A percentile compares a stretch with the other conserved stretches of the same genome.
phyloP scores from a whole-genome alignment of 2,888 invertebrate genomes.

The Orthosia gracilis region DNA sequence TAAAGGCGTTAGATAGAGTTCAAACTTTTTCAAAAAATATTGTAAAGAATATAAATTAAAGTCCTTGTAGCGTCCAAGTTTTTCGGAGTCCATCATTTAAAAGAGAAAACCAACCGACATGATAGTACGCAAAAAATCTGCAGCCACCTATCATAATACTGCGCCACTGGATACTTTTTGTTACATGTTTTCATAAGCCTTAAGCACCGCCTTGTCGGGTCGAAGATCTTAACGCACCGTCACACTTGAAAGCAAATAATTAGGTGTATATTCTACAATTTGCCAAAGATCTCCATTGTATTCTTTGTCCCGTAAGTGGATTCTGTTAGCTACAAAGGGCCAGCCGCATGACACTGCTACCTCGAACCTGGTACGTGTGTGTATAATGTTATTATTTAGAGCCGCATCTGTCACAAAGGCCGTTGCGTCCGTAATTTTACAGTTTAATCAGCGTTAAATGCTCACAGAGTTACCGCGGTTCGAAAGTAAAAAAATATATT shows the following conservation, averaged over 20 bases:
- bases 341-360: constrained; percentile 86
- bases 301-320: constrained; percentile 89
- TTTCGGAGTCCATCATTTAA: constrained; percentile 7
- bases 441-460: constrained; percentile 92
- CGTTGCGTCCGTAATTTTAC: constrained; percentile 90
- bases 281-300: constrained; percentile 89
- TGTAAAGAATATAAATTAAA: constrained; percentile 27
- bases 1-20: constrained; percentile 20
- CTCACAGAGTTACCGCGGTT: constrained; percentile 84
- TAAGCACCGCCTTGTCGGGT: constrained; percentile 84
- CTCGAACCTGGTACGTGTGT: constrained; percentile 81
- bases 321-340: constrained; percentile 83
- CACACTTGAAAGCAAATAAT: constrained; percentile 88
- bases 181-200: constrained; percentile 88
- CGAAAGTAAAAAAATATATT: constrained; percentile 75
- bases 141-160: constrained; percentile 81
- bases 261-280: constrained; percentile 91
- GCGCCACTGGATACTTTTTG: constrained; percentile 78
- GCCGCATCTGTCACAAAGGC: constrained; percentile 90
- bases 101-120: constrained; percentile 24
- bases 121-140: constrained; percentile 64
- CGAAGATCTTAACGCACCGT: constrained; percentile 83
- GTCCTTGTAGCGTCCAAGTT: constrained; percentile 6
- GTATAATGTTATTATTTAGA: constrained; percentile 89
- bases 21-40: constrained; percentile 14